These are phyloP conservation scores for Myotis lucifugus DNA, from an alignment of 2,113 vertebrate genomes.

Conservation along the genomic window DNA sequence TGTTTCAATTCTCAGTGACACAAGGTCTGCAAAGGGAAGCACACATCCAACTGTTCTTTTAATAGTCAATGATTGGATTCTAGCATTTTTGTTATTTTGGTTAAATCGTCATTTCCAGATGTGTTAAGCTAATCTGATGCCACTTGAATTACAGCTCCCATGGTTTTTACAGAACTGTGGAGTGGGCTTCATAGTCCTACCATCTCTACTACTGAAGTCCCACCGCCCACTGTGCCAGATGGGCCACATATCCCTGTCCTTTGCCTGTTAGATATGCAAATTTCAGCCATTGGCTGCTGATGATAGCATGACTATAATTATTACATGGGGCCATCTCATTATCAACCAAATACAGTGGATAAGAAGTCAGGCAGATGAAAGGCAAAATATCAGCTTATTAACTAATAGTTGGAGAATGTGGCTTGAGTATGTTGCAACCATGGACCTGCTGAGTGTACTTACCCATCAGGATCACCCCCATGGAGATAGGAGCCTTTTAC, in stretches of 20 bases:
- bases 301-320: background rate
- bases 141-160: background rate
- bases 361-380: background rate
- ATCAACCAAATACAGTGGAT: background rate
- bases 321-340: background rate
- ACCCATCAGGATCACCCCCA: background rate
- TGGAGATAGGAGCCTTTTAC: background rate
- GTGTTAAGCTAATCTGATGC: background rate
- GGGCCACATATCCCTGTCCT: background rate
- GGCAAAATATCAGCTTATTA: background rate
- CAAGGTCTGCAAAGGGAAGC: background rate
- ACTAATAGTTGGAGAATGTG: background rate
- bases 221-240: background rate
- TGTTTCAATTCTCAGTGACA: background rate
- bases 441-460: background rate
- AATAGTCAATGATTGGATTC: background rate
- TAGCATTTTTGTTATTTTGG: background rate
- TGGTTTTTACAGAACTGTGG: background rate
- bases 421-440: background rate
- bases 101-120: background rate
- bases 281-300: background rate
- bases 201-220: background rate
- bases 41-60: too few species aligned
- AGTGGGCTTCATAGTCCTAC: background rate
- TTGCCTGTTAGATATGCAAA: background rate